Evolutionary conservation across 2,113 vertebrate species (phyloP).

Genomic region (Mandrillus leucophaeus): DNA sequence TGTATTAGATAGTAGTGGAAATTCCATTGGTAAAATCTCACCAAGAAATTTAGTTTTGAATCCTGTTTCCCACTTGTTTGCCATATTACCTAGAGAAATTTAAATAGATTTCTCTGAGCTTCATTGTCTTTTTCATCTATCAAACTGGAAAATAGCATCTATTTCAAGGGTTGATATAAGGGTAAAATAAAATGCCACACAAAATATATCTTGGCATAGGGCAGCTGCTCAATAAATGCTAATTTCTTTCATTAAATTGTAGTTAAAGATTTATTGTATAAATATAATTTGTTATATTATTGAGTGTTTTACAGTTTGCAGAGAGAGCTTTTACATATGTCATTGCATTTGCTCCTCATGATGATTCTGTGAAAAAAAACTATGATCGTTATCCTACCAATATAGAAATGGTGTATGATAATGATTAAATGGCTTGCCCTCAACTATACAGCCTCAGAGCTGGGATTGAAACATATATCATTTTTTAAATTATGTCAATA

Average conservation of each 20-base stretch:
- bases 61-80: neutral
- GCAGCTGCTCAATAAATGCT: neutral
- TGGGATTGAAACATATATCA: neutral
- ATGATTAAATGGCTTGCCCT: neutral
- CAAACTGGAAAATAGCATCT: neutral
- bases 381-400: neutral
- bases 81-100: neutral
- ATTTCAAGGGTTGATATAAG: neutral
- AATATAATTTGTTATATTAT: neutral
- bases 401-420: neutral
- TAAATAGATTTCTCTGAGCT: neutral
- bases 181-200: neutral
- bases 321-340: neutral
- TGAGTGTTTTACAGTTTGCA: neutral
- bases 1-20: neutral
- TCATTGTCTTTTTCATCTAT: neutral
- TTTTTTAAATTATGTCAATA: too few species aligned
- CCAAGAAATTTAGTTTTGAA: neutral
- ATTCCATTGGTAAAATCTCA: neutral
- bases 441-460: neutral
- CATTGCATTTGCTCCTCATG: neutral
- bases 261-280: neutral
- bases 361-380: neutral
- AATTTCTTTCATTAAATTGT: neutral
- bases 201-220: neutral